Base-by-base conservation (phyloP, 1,140 invertebrate genomes). In the Penaeus chinensis region DNA sequence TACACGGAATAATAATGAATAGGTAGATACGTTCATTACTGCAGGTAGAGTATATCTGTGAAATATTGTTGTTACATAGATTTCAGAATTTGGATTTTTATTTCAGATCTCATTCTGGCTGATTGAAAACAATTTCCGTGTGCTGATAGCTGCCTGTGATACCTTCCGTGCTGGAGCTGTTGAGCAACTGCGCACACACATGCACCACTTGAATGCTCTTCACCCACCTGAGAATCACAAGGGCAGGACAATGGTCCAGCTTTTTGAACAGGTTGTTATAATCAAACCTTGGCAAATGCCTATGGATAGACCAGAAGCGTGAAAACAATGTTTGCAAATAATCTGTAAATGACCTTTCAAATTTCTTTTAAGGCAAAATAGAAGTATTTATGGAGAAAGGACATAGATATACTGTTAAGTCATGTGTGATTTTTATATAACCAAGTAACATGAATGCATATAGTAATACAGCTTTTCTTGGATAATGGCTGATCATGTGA, bases 101-200 rank as follows among this genome's bases (percentile, higher is more conserved):
- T 84, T 91, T 86, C 80, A 95, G 95, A 99, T 99, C 84, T 98
- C 98, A 91, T 99, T 99, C 92, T 99, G 99, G 99, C 93, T 99
- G 79, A 98, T 99, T 90, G 98, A 99, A 93, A 99, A 99, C 92
- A 96, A 97, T 91, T 95, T 99, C 91, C 95, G 96, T 69, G 99
- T 99, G 22, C 92, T 99, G 90, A 99, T 99, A 88, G 99, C 99
- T 22, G 99, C 99, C 63, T 99, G 99, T 92, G 99, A 99, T 93
- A 99, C 99, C 69, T 99, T 99, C 93, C 94, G 99, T 91, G 98
- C 99, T 54, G 99, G 99, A 71, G 99, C 99, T 82, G 99, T 99
- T 5, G 99, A 99, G 93, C 99, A 99, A 92, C 93, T 99, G 79
- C 94, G 98, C 32, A 99, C 99, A 4, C 99, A 99, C 92, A 96